phyloP scores from a whole-genome alignment of 2,888 invertebrate species.

The Oeneis ivallda region DNA sequence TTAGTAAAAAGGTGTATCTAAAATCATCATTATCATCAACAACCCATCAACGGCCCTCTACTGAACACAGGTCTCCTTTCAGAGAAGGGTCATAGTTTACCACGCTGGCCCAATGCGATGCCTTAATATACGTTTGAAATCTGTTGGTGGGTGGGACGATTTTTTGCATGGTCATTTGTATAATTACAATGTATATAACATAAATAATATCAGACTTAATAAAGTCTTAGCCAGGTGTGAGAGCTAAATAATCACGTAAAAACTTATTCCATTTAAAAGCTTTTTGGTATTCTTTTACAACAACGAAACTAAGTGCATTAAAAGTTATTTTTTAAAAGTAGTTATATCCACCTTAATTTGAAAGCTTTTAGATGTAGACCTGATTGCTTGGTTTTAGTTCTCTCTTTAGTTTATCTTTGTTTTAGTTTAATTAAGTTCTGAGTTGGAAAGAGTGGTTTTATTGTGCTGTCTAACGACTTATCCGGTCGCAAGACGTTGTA shows the following conservation, averaged over 20 bases:
- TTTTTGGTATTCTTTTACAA: constrained; percentile 43
- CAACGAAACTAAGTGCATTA: constrained; percentile 30
- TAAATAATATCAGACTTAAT: constrained; percentile 13
- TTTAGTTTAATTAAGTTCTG: constrained; percentile 12
- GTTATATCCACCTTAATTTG: constrained; percentile 27
- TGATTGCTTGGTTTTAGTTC: constrained; percentile 13
- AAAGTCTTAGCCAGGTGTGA: constrained; percentile 15
- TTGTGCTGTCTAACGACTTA: neutral
- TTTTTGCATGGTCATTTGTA: no score
- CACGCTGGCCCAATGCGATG: no score
- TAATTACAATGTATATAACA: neutral
- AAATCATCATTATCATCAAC: no score
- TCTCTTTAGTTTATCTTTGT: constrained; percentile 8
- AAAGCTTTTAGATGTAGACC: constrained; percentile 35
- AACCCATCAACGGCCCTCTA: no score
- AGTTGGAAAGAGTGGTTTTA: neutral
- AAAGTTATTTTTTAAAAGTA: constrained; percentile 28
- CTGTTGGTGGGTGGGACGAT: no score
- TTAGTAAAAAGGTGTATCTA: no score
- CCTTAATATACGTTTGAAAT: no score
- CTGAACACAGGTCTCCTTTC: no score
- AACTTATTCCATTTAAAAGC: constrained; percentile 45
- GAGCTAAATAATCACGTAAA: constrained; percentile 13
- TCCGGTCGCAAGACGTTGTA: no score
- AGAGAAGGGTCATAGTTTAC: no score